Percentiles rank a stretch among this genome's conserved stretches.
phyloP scores from a whole-genome alignment of 2,888 invertebrate genomes.

The Ichneumon xanthorius region DNA sequence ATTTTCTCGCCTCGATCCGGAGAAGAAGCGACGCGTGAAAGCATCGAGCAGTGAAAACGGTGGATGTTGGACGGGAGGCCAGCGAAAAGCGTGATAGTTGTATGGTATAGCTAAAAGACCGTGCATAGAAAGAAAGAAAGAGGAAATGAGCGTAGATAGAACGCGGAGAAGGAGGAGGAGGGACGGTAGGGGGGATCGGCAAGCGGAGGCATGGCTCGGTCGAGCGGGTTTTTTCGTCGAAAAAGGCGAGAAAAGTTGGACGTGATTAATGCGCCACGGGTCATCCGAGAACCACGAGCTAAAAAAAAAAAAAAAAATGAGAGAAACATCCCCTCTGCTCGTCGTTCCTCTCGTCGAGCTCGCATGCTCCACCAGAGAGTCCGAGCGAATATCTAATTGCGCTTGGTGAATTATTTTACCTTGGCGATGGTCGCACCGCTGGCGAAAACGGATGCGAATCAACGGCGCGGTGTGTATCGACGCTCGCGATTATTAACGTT shows the following conservation, averaged over 20 bases:
- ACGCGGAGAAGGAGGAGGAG: neutral
- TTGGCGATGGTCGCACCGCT: neutral
- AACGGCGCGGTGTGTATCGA: too few species aligned
- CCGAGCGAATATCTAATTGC: constrained; percentile 59
- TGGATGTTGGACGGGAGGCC: neutral
- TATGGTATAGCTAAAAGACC: constrained; percentile 19
- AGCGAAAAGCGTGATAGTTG: constrained; percentile 38
- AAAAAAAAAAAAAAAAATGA: constrained; percentile 1
- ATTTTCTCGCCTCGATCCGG: neutral
- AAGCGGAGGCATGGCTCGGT: neutral
- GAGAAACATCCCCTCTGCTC: constrained; percentile 39
- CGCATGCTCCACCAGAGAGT: neutral
- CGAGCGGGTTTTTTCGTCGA: constrained; percentile 16
- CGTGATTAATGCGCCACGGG: constrained; percentile 61
- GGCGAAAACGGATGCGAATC: neutral
- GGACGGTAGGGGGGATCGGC: neutral
- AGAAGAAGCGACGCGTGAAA: constrained; percentile 27
- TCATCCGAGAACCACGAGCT: constrained; percentile 29
- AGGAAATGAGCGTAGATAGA: constrained; percentile 1
- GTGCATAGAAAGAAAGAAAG: constrained; percentile 15
- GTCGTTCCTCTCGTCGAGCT: neutral
- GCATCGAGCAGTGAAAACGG: neutral
- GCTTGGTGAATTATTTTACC: constrained; percentile 48
- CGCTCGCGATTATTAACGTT: neutral
- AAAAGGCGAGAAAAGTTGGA: constrained; percentile 61